phyloP scores from a whole-genome alignment of 2,888 invertebrate genomes.

The Orthosia incerta region DNA sequence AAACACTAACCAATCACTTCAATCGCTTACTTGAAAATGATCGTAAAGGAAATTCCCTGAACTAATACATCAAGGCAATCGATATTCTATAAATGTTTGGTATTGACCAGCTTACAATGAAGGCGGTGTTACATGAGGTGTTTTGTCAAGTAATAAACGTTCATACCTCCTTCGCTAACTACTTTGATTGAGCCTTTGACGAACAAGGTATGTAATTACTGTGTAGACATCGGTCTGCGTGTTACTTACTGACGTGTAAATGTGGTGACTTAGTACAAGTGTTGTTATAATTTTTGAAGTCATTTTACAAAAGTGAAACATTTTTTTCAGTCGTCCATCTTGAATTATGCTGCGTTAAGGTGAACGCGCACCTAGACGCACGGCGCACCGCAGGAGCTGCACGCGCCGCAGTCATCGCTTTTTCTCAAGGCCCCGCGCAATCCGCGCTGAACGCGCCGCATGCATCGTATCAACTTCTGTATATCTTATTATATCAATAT shows the following conservation, averaged over 20 bases:
- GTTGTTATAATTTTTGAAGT: neutral
- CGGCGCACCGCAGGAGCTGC: too few relatives aligned
- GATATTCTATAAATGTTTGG: neutral
- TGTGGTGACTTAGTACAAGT: neutral
- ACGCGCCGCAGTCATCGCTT: too few relatives aligned
- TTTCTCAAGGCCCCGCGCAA: too few relatives aligned
- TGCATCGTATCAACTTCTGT: too few relatives aligned
- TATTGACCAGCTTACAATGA: conserved; percentile 4
- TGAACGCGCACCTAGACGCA: too few relatives aligned
- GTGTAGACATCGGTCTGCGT: conserved; percentile 10
- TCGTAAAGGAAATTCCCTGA: neutral
- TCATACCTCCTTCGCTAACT: conserved; percentile 25
- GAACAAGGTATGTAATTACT: conserved; percentile 28
- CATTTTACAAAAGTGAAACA: neutral
- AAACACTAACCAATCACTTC: neutral
- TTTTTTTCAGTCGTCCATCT: too few relatives aligned
- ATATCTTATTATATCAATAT: too few relatives aligned
- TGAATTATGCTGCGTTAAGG: too few relatives aligned
- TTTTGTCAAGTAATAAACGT: conserved; percentile 20
- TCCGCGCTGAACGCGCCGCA: too few relatives aligned
- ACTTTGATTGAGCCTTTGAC: conserved; percentile 40
- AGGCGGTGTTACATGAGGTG: conserved; percentile 4
- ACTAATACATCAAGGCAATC: neutral
- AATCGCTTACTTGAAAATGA: neutral
- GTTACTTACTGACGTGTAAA: conserved; percentile 6